phyloP scores from a whole-genome alignment of 2,113 vertebrate genomes.

The Sander vitreus region DNA sequence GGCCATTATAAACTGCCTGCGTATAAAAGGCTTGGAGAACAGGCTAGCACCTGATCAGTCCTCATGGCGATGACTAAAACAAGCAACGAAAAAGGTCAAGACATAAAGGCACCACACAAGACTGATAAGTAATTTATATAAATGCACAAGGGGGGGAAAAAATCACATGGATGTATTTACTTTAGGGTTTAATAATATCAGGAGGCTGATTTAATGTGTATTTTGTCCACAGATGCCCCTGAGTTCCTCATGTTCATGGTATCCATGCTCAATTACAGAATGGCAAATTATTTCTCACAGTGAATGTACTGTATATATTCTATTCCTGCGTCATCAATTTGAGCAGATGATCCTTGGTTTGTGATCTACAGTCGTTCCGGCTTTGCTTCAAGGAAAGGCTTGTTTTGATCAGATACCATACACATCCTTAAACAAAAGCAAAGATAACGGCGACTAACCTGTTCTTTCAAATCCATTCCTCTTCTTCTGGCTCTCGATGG shows the following conservation, averaged over 20 bases:
- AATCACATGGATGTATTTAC: constrained; percentile 24
- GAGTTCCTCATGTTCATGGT: not conserved
- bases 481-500: constrained; percentile 57
- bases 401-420: not conserved
- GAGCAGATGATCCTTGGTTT: constrained; percentile 33
- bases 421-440: not conserved
- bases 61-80: constrained; percentile 24
- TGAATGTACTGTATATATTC: not conserved
- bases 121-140: not conserved
- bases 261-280: not conserved
- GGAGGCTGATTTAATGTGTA: not conserved
- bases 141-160: not conserved
- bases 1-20: constrained; percentile 55
- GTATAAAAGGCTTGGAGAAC: constrained; percentile 31
- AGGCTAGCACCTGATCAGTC: constrained; percentile 62
- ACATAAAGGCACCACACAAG: not conserved
- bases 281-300: not conserved
- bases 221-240: constrained; percentile 12
- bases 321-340: constrained; percentile 35
- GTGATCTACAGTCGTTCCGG: constrained; percentile 1
- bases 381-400: constrained; percentile 25
- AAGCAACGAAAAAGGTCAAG: constrained; percentile 11
- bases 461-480: constrained; percentile 16
- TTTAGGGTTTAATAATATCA: not conserved
- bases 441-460: constrained; percentile 50